A percentile compares a stretch with the other conserved stretches of the same genome.
phyloP scores from a whole-genome alignment of 2,113 vertebrate species.

The Burhinus bistriatus region DNA sequence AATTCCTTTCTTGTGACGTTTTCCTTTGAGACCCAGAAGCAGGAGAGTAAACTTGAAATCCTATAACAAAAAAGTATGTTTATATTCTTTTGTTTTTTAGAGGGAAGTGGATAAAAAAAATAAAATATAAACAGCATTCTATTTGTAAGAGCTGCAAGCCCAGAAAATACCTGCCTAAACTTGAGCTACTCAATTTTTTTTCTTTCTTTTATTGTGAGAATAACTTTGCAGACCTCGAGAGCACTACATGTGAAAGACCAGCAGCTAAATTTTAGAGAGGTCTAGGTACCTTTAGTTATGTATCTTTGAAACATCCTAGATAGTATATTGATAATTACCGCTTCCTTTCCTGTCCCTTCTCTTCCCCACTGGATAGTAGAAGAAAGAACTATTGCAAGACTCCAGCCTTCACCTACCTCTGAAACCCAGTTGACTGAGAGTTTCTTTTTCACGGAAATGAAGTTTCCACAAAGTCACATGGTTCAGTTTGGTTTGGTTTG shows the following conservation, averaged over 20 bases:
- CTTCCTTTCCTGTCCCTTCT: background rate
- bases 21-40: slow-evolving; percentile 56
- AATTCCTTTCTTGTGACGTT: slow-evolving; percentile 51
- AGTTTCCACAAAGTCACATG: background rate
- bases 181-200: background rate
- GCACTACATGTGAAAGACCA: background rate
- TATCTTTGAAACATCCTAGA: background rate
- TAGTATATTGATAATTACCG: background rate
- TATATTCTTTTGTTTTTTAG: slow-evolving; percentile 35
- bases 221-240: background rate
- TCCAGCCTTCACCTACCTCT: background rate
- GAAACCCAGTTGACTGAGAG: background rate
- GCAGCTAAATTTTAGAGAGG: background rate
- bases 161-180: background rate
- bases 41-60: slow-evolving; percentile 58
- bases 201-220: background rate
- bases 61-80: slow-evolving; percentile 26
- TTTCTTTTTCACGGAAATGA: background rate
- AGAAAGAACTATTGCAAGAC: background rate
- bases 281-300: background rate
- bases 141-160: background rate
- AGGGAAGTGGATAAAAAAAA: background rate
- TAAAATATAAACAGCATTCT: background rate
- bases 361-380: background rate
- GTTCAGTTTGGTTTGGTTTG: background rate